These are phyloP conservation scores for Tinea semifulvella DNA, from an alignment of 2,888 invertebrate genomes.

Conservation along the genomic window DNA sequence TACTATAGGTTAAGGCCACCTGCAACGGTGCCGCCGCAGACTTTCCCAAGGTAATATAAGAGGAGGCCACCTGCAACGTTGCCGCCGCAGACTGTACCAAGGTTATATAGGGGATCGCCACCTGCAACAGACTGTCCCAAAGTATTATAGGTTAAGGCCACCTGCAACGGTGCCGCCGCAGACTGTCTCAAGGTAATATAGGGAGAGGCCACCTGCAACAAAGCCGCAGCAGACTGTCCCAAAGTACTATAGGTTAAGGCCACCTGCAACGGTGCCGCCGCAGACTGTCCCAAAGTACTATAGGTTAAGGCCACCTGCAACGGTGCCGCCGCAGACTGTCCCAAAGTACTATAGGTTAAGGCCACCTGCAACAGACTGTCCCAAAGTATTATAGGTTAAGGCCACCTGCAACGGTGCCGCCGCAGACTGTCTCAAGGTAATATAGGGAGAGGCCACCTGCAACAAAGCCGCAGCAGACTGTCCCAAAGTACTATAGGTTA, in stretches of 20 bases:
- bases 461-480: conserved; percentile 73
- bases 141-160: too few species aligned
- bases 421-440: conserved; percentile 59
- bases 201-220: conserved; percentile 90
- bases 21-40: conserved; percentile 77
- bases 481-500: conserved; percentile 75
- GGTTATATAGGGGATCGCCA: too few species aligned
- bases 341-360: conserved; percentile 63
- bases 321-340: conserved; percentile 68
- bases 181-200: too few species aligned
- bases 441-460: conserved; percentile 90
- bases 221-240: conserved; percentile 64
- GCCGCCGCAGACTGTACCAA: conserved; percentile 59
- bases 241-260: conserved; percentile 83
- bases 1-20: conserved; percentile 89
- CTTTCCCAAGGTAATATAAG: conserved; percentile 70
- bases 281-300: conserved; percentile 62
- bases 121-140: too few species aligned
- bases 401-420: conserved; percentile 83
- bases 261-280: conserved; percentile 78
- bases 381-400: too few species aligned
- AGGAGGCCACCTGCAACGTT: conserved; percentile 90
- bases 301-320: conserved; percentile 91
- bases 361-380: too few species aligned
- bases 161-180: too few species aligned